A percentile compares a stretch with the other conserved stretches of the same genome.
phyloP scores from a whole-genome alignment of 2,113 vertebrate species.

The Varanus salvator region DNA sequence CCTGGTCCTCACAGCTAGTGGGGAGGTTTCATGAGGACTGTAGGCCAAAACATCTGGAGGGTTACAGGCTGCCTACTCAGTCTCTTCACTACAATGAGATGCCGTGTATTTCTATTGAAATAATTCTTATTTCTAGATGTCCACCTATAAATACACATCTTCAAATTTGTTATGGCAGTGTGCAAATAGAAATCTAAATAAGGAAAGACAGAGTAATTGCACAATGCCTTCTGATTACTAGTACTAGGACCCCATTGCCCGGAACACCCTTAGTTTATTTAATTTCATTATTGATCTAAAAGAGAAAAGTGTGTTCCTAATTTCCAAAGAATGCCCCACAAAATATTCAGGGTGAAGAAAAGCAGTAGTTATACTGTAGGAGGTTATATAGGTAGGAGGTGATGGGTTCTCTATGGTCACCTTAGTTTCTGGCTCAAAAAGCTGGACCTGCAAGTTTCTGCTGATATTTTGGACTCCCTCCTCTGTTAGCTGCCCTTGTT shows the following conservation, averaged over 20 bases:
- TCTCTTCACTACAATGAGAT: too few relatives aligned
- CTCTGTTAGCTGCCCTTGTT: background rate
- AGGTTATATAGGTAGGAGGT: background rate
- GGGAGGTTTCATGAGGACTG: background rate
- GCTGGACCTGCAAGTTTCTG: background rate
- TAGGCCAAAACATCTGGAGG: too few relatives aligned
- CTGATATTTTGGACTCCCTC: background rate
- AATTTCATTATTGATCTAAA: background rate
- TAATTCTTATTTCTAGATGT: too few relatives aligned
- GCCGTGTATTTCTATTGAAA: too few relatives aligned
- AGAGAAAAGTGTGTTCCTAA: too few relatives aligned
- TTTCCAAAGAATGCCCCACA: background rate
- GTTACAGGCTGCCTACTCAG: too few relatives aligned
- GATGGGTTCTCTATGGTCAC: background rate
- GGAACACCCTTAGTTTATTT: background rate
- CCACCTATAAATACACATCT: too few relatives aligned
- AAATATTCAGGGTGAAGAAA: background rate
- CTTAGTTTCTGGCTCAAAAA: background rate
- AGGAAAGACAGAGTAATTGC: too few relatives aligned
- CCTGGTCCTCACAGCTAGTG: background rate
- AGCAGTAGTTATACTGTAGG: background rate
- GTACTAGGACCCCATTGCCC: too few relatives aligned
- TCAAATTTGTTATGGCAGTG: too few relatives aligned
- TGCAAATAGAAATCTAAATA: too few relatives aligned
- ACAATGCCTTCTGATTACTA: too few relatives aligned